Evolutionary conservation across 2,113 vertebrate genomes (phyloP), one percentile per base, ranked within the genome.

Genomic region (Alectura lathami): DNA sequence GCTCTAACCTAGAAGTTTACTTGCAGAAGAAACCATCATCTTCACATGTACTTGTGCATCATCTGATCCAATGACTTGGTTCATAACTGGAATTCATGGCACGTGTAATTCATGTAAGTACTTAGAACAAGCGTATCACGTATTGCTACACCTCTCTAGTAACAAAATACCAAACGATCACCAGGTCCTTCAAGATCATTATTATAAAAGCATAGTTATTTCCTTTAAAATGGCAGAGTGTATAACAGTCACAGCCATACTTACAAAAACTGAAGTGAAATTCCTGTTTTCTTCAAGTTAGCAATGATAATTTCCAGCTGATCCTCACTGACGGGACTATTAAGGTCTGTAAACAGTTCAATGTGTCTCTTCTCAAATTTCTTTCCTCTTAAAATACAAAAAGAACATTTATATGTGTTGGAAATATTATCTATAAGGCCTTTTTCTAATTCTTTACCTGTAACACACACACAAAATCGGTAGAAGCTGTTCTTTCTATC

Each of bases 231-330:
- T 11, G 3, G 17, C n/a, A 66, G 4, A 17, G 9, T 32, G 32
- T 18, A 0, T n/a, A 88, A 89, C 14, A 93, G n/a, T 2, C n/a
- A 57, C 8, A 59, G 85, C 38, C 30, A 87, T 59, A 97, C 99
- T 98, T 98, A 99, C 99, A 99, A 99, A 96, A 99, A 99, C 92
- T 99, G 99, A 93, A 99, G 96, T 18, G 98, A 98, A 97, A 98
- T 98, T 75, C 81, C 97, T 13, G 97, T 98, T 92, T 98, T 97
- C 96, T 98, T 99, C 96, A 99, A 94, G 88, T 99, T 99, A 78
- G 93, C 93, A 86, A 99, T 96, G n/a, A 99, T 99, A 90, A 98
- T 76, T 69, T 98, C 98, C 94, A 99, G 91, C 56, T 99, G 98
- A 83, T 99, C 99, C 54, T 98, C 91, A 86, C 97, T 98, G 96